phyloP scores from a whole-genome alignment of 2,113 vertebrate genomes.

The Solenodon paradoxus region DNA sequence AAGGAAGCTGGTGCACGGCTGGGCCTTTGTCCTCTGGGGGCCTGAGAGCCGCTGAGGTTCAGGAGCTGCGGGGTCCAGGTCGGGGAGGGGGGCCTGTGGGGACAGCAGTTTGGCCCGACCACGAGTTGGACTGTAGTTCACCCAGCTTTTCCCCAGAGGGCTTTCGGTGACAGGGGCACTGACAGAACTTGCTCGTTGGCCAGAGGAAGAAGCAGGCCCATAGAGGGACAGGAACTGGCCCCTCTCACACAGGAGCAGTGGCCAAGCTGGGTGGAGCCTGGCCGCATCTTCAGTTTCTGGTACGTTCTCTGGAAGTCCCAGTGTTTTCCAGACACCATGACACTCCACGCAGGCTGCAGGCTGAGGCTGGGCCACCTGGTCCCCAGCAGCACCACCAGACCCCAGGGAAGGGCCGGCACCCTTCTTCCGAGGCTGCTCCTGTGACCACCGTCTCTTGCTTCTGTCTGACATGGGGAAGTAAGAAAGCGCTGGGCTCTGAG shows the following conservation, averaged over 20 bases:
- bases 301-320: not conserved
- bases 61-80: no score
- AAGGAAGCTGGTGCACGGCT: not conserved
- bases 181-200: not conserved
- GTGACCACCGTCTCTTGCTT: accelerated
- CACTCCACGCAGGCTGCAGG: not conserved
- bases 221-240: not conserved
- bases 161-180: not conserved
- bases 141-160: not conserved
- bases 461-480: not conserved
- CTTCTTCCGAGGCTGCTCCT: not conserved
- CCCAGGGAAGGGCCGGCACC: not conserved
- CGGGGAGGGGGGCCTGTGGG: not conserved
- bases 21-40: not conserved
- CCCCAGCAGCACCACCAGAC: not conserved
- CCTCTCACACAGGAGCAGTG: not conserved
- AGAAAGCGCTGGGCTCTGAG: not conserved
- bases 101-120: not conserved
- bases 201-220: not conserved
- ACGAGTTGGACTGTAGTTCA: not conserved
- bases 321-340: not conserved
- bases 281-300: not conserved
- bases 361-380: not conserved
- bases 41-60: not conserved
- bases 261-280: not conserved